Evolutionary conservation across 2,888 invertebrate genomes (phyloP).

Genomic region (Dermolepida albohirtum): DNA sequence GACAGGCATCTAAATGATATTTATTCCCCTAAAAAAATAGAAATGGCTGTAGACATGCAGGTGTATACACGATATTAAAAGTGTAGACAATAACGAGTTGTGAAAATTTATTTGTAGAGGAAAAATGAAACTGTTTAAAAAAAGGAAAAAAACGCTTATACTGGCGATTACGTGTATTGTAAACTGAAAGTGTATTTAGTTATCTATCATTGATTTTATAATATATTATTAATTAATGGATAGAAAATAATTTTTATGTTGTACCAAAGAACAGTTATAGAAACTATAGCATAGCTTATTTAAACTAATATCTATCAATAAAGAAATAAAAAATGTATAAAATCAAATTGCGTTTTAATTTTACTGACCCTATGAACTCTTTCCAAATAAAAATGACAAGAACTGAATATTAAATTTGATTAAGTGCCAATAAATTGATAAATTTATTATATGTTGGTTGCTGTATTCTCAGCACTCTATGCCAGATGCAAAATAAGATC

Average conservation of each 20-base stretch:
- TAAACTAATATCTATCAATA: conserved; percentile 53
- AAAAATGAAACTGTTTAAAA: conserved; percentile 46
- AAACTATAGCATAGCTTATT: conserved; percentile 60
- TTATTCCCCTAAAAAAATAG: conserved; percentile 25
- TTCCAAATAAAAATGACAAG: neutral
- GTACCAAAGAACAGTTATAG: conserved; percentile 62
- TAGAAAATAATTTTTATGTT: conserved; percentile 50
- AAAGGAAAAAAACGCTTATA: conserved; percentile 39
- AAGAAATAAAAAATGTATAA: conserved; percentile 42
- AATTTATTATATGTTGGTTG: too few species aligned
- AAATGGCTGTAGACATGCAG: conserved; percentile 26
- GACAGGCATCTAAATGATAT: conserved; percentile 12
- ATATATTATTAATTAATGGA: conserved; percentile 50
- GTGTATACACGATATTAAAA: conserved; percentile 52
- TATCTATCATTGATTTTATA: conserved; percentile 54
- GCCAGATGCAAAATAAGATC: too few species aligned
- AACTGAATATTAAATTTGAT: too few species aligned
- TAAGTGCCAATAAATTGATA: too few species aligned
- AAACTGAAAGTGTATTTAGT: conserved; percentile 44
- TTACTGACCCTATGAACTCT: neutral
- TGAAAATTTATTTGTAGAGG: conserved; percentile 57
- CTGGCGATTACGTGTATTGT: conserved; percentile 42
- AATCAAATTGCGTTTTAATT: conserved; percentile 20
- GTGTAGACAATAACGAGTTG: conserved; percentile 63
- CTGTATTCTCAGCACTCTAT: too few species aligned